Conservation (phyloP, 2,888 invertebrate species). For the Cosmia trapezina region DNA sequence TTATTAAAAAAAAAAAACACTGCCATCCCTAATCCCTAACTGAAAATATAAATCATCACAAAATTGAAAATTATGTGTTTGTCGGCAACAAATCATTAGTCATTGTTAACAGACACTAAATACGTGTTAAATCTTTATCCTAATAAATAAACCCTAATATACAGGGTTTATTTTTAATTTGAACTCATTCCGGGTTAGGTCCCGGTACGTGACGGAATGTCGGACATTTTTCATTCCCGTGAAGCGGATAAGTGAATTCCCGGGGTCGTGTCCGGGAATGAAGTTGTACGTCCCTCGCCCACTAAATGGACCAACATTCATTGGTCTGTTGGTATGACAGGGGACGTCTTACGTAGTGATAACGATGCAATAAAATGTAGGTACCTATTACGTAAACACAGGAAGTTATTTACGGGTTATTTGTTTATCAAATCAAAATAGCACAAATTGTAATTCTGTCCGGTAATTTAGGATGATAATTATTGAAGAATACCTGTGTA, state of each 20-base stretch:
- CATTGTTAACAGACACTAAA: slow-evolving; percentile 1
- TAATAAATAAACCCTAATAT: slow-evolving; percentile 20
- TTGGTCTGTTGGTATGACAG: slow-evolving; percentile 15
- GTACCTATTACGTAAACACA: slow-evolving; percentile 4
- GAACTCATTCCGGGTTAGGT: slow-evolving; percentile 16
- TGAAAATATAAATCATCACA: slow-evolving; percentile 13
- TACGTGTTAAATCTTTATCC: neutral
- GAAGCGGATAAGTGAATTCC: slow-evolving; percentile 52
- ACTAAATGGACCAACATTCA: slow-evolving; percentile 36
- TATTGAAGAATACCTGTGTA: neutral
- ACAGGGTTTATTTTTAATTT: slow-evolving; percentile 32
- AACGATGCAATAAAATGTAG: slow-evolving; percentile 14
- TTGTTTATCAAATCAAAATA: neutral
- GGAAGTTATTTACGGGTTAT: neutral
- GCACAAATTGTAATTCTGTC: neutral
- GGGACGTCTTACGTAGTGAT: neutral
- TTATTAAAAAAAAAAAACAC: neutral
- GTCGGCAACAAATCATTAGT: neutral
- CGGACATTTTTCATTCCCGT: slow-evolving; percentile 50
- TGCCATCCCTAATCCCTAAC: slow-evolving; percentile 1
- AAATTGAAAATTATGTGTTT: slow-evolving; percentile 26
- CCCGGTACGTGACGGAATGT: slow-evolving; percentile 35
- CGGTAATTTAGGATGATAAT: neutral
- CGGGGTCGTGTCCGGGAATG: slow-evolving; percentile 35
- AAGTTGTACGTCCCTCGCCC: slow-evolving; percentile 33